phyloP scores from a whole-genome alignment of 2,888 invertebrate species.

The Deilephila porcellus region DNA sequence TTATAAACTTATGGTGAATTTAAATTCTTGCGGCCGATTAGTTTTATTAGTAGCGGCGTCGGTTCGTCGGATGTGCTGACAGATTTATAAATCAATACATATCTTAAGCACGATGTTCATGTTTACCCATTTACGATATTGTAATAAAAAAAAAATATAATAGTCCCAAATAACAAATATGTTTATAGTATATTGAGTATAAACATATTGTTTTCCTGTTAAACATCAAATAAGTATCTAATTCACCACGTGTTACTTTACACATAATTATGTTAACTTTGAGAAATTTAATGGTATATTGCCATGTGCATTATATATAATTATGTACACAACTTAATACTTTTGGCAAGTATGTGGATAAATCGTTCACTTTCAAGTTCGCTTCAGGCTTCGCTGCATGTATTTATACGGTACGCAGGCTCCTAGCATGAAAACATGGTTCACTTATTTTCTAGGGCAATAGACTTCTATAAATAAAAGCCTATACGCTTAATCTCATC shows the following conservation, averaged over 20 bases:
- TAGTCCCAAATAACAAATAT: slow-evolving; percentile 14
- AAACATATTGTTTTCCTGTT: not conserved
- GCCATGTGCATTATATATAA: not conserved
- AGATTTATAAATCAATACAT: slow-evolving; percentile 64
- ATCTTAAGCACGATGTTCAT: slow-evolving; percentile 51
- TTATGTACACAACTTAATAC: not conserved
- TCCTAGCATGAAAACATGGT: slow-evolving; percentile 74
- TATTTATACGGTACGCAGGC: slow-evolving; percentile 71
- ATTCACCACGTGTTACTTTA: too few relatives aligned
- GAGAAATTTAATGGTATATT: not conserved
- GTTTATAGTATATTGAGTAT: not conserved
- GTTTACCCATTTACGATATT: slow-evolving; percentile 45
- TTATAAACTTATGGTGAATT: not conserved
- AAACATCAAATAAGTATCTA: too few relatives aligned
- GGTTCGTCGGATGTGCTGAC: slow-evolving; percentile 51
- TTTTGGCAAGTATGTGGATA: not conserved
- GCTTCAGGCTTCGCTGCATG: slow-evolving; percentile 66
- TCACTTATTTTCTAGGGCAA: slow-evolving; percentile 78
- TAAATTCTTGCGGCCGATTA: not conserved
- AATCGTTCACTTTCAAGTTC: slow-evolving; percentile 41
- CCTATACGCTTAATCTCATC: slow-evolving; percentile 71
- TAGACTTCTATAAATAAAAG: slow-evolving; percentile 76
- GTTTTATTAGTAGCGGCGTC: slow-evolving; percentile 49
- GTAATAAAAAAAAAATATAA: slow-evolving; percentile 32
- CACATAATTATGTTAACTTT: not conserved